A percentile compares a stretch with the other conserved stretches of the same genome.
phyloP scores from a whole-genome alignment of 2,113 vertebrate genomes.

The Eublepharis macularius region DNA sequence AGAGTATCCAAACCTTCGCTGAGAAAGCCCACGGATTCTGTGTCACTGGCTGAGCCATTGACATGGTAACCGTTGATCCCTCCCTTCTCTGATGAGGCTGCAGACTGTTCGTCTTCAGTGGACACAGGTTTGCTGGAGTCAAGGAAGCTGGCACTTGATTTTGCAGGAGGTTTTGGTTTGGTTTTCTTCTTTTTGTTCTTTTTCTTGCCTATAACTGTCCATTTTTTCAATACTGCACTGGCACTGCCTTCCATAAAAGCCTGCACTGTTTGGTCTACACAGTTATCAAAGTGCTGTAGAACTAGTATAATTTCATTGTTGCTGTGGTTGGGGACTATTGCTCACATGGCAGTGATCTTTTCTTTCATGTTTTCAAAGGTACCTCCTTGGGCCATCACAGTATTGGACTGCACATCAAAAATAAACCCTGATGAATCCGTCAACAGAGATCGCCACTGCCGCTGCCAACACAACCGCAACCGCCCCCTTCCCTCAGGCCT shows the following conservation, averaged over 20 bases:
- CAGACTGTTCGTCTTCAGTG: conserved; percentile 60
- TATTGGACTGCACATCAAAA: conserved; percentile 94
- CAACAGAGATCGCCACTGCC: too few species aligned
- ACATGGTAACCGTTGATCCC: conserved; percentile 89
- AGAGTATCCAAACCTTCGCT: conserved; percentile 91
- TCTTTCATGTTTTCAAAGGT: conserved; percentile 95
- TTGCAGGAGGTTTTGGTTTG: conserved; percentile 80
- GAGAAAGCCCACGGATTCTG: conserved; percentile 89
- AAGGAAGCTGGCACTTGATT: conserved; percentile 54
- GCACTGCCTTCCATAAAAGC: conserved; percentile 96
- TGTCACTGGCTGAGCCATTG: conserved; percentile 85
- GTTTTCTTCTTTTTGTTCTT: conserved; percentile 98
- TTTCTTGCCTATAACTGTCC: conserved; percentile 95
- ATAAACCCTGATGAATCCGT: conserved; percentile 91
- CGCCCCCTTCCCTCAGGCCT: too few species aligned
- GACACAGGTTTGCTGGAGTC: conserved; percentile 66
- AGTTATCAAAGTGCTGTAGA: conserved; percentile 95
- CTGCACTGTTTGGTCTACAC: conserved; percentile 91
- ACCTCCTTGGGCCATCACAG: conserved; percentile 94
- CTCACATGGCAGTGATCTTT: conserved; percentile 92
- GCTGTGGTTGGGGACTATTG: conserved; percentile 94
- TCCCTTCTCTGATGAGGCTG: conserved; percentile 72
- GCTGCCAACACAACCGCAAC: too few species aligned
- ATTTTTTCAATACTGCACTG: conserved; percentile 92
- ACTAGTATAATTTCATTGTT: conserved; percentile 97